These are phyloP conservation scores for Mastomys natalensis DNA, from an alignment of 2,113 vertebrate species.

Conservation along the genomic window DNA sequence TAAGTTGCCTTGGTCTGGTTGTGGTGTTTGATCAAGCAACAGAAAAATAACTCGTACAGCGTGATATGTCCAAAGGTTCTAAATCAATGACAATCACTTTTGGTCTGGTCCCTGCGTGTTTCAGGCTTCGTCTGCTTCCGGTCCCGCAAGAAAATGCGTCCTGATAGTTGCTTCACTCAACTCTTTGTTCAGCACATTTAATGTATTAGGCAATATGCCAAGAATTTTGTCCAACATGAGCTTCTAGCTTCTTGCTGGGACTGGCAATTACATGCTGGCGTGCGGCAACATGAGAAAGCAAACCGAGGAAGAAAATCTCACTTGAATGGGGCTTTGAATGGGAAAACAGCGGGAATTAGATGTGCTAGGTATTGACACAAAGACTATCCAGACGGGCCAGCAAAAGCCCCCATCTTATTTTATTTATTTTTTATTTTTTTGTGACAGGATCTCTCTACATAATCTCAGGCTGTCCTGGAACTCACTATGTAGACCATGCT, in stretches of 20 bases:
- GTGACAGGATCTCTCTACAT: not conserved
- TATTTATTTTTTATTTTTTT: not conserved
- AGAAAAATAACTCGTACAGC: not conserved
- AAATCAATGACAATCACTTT: not conserved
- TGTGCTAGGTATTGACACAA: not conserved
- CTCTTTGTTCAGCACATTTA: not conserved
- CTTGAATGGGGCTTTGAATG: not conserved
- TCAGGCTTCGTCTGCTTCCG: not conserved
- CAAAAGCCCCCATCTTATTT: not conserved
- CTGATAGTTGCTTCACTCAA: not conserved
- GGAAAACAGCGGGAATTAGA: not conserved
- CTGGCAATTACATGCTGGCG: not conserved
- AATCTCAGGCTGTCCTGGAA: not conserved
- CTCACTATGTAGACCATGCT: not conserved
- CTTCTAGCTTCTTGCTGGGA: not conserved
- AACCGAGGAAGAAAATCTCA: not conserved
- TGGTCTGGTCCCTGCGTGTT: not conserved
- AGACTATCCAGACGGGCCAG: not conserved
- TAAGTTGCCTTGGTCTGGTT: not conserved
- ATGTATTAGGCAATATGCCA: not conserved
- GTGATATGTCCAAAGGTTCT: not conserved
- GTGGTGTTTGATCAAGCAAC: not conserved
- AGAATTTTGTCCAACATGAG: not conserved
- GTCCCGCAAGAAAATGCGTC: not conserved
- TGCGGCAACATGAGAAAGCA: not conserved